Percentiles rank a stretch among this genome's conserved stretches.
Evolutionary conservation across 2,797 vertebrate genomes (phyloP).

Genomic region (Amblyopsis hoosieri): DNA sequence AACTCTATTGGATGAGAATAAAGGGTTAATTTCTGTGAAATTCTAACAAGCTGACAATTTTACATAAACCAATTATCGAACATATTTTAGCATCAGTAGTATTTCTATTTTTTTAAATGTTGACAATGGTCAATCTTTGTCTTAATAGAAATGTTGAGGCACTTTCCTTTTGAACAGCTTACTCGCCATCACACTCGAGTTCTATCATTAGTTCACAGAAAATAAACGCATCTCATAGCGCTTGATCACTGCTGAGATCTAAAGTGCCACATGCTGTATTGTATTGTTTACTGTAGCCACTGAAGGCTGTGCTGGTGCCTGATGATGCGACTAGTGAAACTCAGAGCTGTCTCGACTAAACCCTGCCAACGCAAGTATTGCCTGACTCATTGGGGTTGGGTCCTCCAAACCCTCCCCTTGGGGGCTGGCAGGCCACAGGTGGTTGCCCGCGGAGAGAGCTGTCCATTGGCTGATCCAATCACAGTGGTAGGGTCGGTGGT

Average conservation of each 20-base stretch:
- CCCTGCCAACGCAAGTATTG: conserved; percentile 23
- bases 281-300: conserved; percentile 5
- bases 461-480: conserved; percentile 52
- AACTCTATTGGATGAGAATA: background rate
- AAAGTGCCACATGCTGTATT: conserved; percentile 7
- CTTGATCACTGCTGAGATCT: conserved; percentile 13
- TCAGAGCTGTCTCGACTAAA: conserved; percentile 56
- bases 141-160: background rate
- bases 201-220: background rate
- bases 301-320: conserved; percentile 23
- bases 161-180: conserved; percentile 9
- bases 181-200: background rate
- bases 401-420: conserved; percentile 30
- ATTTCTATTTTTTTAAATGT: too few relatives aligned
- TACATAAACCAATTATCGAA: too few relatives aligned
- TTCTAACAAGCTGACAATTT: too few relatives aligned
- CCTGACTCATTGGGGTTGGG: conserved; percentile 59
- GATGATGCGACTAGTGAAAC: conserved; percentile 56
- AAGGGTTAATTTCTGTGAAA: too few relatives aligned
- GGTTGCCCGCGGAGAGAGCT: conserved; percentile 53
- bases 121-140: background rate
- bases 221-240: background rate
- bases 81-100: too few relatives aligned
- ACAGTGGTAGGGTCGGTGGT: conserved; percentile 29
- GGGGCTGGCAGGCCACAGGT: conserved; percentile 59